Evolutionary conservation across 2,888 invertebrate species (phyloP), one percentile per base, ranked within the genome.

Genomic region (Protophormia terraenovae): DNA sequence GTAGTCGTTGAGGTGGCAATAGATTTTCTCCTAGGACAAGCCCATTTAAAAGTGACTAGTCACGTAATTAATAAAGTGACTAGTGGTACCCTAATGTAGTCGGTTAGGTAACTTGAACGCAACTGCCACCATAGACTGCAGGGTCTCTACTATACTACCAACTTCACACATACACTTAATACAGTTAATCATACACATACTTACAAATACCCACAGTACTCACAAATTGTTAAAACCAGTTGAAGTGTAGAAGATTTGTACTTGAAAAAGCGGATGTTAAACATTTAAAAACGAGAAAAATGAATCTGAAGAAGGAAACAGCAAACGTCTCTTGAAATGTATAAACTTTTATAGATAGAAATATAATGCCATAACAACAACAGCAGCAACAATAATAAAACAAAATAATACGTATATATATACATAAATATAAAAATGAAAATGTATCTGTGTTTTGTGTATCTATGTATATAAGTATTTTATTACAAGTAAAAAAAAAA

Each of bases 201-300:
- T 53, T 16, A n/a, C n/a, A 47, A 24, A 35, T 27, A 62, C 47
- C 19, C 32, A 24, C 47, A 16, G 24, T 7, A 3, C 12, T 16
- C 12, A 5, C 35, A 38, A 41, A 41, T 29, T 53, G 27, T 53
- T 32, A 5, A 67, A 35, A 35, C 24, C 50, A 38, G 16, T 58
- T 75, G 24, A 53, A 60, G 41, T 71, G 12, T 19, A 24, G 22
- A 69, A 35, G 47, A 78, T 73, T 81, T 69, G 14, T 66, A 29
- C 19, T 64, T 50, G 16, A 45, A 55, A 80, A 53, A 67, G 16
- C 77, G 84, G 80, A 81, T 73, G 77, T 72, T 81, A 10, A 73
- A 81, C 32, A 77, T 84, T 60, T 76, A 66, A 14, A 55, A 62
- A 38, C 12, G 29, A 6, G 1, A 19, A 45, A 58, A 8, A 80